Evolutionary conservation across 2,888 invertebrate genomes (phyloP).

Genomic region (Nomada fabriciana): DNA sequence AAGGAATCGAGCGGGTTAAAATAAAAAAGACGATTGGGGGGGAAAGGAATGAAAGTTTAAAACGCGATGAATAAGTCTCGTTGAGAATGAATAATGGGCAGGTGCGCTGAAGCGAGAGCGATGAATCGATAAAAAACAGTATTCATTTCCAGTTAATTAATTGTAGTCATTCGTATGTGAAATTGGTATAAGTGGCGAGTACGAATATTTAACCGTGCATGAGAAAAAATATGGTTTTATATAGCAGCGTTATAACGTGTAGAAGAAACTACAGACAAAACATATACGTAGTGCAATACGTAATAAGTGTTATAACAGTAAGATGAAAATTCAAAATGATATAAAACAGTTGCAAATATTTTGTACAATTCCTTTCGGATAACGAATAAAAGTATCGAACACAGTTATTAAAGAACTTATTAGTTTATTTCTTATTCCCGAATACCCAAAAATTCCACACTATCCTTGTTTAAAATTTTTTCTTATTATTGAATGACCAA

Average conservation of each 20-base stretch:
- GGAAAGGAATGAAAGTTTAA: neutral
- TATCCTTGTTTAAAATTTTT: too few species aligned
- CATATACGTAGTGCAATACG: too few species aligned
- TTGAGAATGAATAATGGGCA: constrained; percentile 38
- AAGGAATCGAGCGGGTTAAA: neutral
- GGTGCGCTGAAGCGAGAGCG: constrained; percentile 9
- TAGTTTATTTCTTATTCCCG: too few species aligned
- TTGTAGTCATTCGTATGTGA: neutral
- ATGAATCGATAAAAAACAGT: constrained; percentile 16
- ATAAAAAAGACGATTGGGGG: neutral
- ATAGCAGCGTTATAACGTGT: neutral
- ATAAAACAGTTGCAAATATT: too few species aligned
- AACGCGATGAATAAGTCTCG: constrained; percentile 21
- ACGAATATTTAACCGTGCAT: neutral
- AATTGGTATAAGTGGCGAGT: neutral
- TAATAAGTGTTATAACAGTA: too few species aligned
- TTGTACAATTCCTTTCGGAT: too few species aligned
- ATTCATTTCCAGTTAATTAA: constrained; percentile 29
- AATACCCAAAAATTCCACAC: too few species aligned
- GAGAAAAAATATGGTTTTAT: neutral
- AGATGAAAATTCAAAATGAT: too few species aligned
- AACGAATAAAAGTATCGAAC: too few species aligned
- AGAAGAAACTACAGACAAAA: too few species aligned
- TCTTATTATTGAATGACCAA: too few species aligned
- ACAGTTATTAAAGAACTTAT: too few species aligned